phyloP scores from a whole-genome alignment of 2,888 invertebrate genomes.

The Lasioglossum zephyrum region DNA sequence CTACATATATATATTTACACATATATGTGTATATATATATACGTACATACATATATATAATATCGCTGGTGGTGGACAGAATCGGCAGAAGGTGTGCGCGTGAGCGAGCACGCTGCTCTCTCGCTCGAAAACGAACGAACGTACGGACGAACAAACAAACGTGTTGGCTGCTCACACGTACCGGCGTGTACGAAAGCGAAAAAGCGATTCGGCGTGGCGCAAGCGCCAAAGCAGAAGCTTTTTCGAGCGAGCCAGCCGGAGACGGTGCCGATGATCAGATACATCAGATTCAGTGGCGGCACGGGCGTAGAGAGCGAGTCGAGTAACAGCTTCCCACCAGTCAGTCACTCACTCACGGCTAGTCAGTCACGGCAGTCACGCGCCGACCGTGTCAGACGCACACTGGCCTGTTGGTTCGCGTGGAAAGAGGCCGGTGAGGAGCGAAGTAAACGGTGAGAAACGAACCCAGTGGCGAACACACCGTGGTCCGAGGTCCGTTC shows the following conservation, averaged over 20 bases:
- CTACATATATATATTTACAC: not conserved
- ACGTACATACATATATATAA: not conserved
- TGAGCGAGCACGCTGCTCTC: not conserved
- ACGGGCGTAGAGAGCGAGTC: slow-evolving; percentile 61
- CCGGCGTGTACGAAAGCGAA: slow-evolving; percentile 51
- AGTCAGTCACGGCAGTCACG: slow-evolving; percentile 73
- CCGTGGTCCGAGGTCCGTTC: not conserved
- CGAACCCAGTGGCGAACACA: slow-evolving; percentile 1
- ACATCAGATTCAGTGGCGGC: slow-evolving; percentile 68
- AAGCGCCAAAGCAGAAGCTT: slow-evolving; percentile 56
- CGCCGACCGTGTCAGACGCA: slow-evolving; percentile 67
- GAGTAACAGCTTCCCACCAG: slow-evolving; percentile 70
- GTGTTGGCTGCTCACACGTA: not conserved
- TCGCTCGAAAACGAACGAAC: not conserved
- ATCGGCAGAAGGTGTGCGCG: not conserved
- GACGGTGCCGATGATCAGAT: slow-evolving; percentile 71
- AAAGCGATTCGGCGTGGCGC: slow-evolving; percentile 60
- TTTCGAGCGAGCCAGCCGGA: slow-evolving; percentile 59
- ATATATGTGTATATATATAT: not conserved
- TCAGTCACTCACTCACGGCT: slow-evolving; percentile 71
- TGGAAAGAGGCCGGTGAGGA: slow-evolving; percentile 52
- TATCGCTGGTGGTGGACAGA: not conserved
- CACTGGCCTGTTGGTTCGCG: slow-evolving; percentile 61
- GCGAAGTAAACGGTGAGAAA: slow-evolving; percentile 36
- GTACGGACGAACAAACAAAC: not conserved